Evolutionary conservation across 1,140 invertebrate species (phyloP), one percentile per base, ranked within the genome.

Genomic region (Linepithema humile): DNA sequence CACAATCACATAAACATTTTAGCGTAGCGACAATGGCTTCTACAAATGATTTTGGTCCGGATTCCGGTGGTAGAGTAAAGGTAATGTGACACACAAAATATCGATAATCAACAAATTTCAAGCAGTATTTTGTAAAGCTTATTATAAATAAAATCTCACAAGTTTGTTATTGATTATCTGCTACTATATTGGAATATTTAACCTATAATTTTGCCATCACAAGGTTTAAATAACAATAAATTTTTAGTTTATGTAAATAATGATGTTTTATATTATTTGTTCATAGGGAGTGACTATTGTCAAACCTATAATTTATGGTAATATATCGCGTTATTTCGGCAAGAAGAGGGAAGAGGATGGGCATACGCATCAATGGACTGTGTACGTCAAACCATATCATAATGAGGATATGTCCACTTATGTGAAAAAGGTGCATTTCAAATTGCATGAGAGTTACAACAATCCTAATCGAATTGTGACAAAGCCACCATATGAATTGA

Each of bases 301-400:
- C 0, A 99, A 99, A 92, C 98, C 99, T 20, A 97, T 99, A 91
- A 97, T 99, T 4, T 99, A 99, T 94, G 99, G 99, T 3, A 99
- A 99, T 93, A 95, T 98, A 77, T 98, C 99, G 0, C 95, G 98
- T 83, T 98, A 98, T 92, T 99, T 99, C 95, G 98, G 98, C 0
- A 98, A 99, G 90, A 99, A 99, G 94, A 95, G 99, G n/a, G 98
- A 99, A 92, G 98, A 99, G 94, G 99, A 99, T 95, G 98, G 99
- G 0, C 99, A 99, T 91, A 99, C 99, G 0, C 99, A 99, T 95
- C 97, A 99, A 90, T 99, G 99, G 99, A 99, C 98, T 20, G 98
- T 99, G 2, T 99, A 99, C 94, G 95, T 99, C 0, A 99, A 99
- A 93, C 98, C 99, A 0, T 99, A 98, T 92, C 95, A 95, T 15